phyloP scores from a whole-genome alignment of 37 sponge, comb jelly and placozoan species.

The Diacarnus erythraeanus region DNA sequence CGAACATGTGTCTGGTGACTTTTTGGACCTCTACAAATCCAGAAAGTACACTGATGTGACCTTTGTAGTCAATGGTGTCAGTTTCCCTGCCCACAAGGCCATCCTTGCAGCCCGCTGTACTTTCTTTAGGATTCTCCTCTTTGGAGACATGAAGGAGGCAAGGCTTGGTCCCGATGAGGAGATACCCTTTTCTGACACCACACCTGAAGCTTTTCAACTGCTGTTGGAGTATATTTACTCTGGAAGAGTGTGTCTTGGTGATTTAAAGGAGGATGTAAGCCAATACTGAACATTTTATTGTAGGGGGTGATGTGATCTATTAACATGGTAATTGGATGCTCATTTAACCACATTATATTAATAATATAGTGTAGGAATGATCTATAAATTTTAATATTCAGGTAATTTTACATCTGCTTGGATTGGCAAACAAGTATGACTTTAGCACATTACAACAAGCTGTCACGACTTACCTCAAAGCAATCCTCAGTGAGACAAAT shows the following conservation, averaged over 20 bases:
- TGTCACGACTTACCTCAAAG: conserved; percentile 69
- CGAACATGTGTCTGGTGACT: conserved; percentile 76
- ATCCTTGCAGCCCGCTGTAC: conserved; percentile 78
- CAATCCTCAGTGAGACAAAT: conserved; percentile 70
- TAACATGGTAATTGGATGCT: not conserved
- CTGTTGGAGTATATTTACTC: conserved; percentile 82
- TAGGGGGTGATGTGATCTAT: not conserved
- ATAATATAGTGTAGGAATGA: not conserved
- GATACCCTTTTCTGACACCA: conserved; percentile 59
- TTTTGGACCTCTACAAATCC: conserved; percentile 69
- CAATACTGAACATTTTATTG: not conserved
- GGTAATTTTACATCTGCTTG: conserved; percentile 76
- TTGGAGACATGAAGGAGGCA: conserved; percentile 87
- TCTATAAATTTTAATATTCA: conserved; percentile 19
- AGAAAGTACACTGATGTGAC: conserved; percentile 74
- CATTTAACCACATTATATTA: not conserved
- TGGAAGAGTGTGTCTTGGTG: conserved; percentile 71
- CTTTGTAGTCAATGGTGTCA: conserved; percentile 63
- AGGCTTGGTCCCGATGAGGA: conserved; percentile 34
- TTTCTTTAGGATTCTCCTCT: conserved; percentile 81
- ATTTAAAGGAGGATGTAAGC: conserved; percentile 67
- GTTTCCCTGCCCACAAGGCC: conserved; percentile 71
- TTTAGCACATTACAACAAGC: conserved; percentile 70
- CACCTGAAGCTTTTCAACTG: conserved; percentile 67
- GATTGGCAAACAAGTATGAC: conserved; percentile 84